Evolutionary conservation across 1,140 invertebrate genomes (phyloP).

Genomic region (Sitobion miscanthi): DNA sequence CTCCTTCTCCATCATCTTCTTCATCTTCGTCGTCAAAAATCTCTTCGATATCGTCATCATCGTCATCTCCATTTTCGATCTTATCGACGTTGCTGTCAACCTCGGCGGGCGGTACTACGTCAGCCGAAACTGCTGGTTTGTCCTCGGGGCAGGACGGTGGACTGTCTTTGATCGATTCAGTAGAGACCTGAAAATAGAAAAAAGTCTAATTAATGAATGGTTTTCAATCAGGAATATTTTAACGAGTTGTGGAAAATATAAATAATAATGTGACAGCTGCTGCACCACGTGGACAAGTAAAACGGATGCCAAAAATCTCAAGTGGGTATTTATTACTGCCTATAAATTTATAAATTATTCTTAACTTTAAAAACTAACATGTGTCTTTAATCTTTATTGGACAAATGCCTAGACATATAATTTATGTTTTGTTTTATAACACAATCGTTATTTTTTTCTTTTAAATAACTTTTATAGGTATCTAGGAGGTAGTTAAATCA

Average conservation of each 20-base stretch:
- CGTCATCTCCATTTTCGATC: neutral
- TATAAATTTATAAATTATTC: neutral
- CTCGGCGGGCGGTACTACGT: neutral
- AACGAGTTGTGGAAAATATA: neutral
- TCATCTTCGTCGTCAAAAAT: neutral
- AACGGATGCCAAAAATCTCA: conserved; percentile 5
- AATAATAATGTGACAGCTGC: neutral
- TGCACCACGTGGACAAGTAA: neutral
- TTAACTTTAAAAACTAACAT: conserved; percentile 20
- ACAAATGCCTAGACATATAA: neutral
- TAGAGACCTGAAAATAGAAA: neutral
- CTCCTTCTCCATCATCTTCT: conserved; percentile 14
- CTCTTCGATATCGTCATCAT: neutral
- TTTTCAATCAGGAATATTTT: neutral
- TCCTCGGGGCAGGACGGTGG: neutral
- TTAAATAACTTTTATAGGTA: neutral
- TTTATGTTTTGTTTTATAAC: neutral
- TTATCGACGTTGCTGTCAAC: neutral
- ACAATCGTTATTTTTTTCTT: neutral
- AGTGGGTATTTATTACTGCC: neutral
- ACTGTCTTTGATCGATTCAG: neutral
- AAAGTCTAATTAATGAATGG: neutral
- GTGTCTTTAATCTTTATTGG: neutral
- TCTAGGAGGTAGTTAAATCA: neutral
- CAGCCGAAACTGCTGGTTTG: neutral